These are phyloP conservation scores for Solenopsis invicta DNA, from an alignment of 1,140 invertebrate species.

Conservation along the genomic window DNA sequence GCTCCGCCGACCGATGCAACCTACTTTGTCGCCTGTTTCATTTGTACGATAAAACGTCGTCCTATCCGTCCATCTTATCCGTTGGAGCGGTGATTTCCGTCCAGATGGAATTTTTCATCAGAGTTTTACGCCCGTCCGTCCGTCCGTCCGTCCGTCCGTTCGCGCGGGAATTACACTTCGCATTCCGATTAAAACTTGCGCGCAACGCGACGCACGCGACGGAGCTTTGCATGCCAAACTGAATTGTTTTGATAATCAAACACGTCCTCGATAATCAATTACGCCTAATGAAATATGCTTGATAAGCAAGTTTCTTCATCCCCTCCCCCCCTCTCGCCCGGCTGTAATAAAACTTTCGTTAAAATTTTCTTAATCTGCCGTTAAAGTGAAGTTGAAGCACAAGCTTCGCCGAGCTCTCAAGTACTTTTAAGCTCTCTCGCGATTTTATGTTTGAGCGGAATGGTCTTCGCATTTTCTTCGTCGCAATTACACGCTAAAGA, in stretches of 20 bases:
- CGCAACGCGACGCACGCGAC: neutral
- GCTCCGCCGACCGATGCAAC: slow-evolving; percentile 68
- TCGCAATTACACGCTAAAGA: neutral
- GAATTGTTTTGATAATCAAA: neutral
- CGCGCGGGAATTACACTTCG: neutral
- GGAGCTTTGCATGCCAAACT: neutral
- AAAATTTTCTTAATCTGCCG: neutral
- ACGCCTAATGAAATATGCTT: neutral
- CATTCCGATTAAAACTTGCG: slow-evolving; percentile 11
- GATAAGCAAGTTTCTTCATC: neutral
- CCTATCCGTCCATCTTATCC: slow-evolving; percentile 41
- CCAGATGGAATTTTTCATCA: slow-evolving; percentile 51
- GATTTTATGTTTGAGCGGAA: slow-evolving; percentile 7
- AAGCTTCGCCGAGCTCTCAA: neutral
- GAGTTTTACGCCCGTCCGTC: slow-evolving; percentile 12
- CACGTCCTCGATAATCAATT: neutral
- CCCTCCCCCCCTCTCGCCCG: no score
- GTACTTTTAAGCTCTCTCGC: slow-evolving; percentile 2
- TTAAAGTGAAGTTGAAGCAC: slow-evolving; percentile 14
- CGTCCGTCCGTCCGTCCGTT: neutral
- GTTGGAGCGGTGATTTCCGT: slow-evolving; percentile 53
- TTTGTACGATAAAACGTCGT: slow-evolving; percentile 58
- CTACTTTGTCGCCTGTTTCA: slow-evolving; percentile 77
- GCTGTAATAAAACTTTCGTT: neutral
- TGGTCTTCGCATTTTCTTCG: neutral